Evolutionary conservation across 2,888 invertebrate genomes (phyloP), one percentile per base, ranked within the genome.

Genomic region (Listrodromus nycthemerus): DNA sequence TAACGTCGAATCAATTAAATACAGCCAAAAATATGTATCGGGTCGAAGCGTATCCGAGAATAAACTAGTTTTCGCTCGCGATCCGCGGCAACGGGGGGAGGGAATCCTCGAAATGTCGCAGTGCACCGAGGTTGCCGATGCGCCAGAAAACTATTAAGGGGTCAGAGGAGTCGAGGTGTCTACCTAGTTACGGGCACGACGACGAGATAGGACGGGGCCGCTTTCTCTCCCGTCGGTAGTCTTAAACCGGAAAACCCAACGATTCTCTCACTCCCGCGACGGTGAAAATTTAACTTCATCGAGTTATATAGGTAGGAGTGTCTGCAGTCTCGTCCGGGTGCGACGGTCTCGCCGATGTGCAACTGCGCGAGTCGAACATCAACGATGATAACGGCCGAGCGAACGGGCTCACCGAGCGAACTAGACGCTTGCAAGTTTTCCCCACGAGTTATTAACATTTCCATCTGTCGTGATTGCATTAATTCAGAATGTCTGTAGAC

Each of bases 371-470:
- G 45, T 73, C 76, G 55, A 78, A 58, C 67, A 66, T 78, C 58
- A 73, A 73, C 66, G 48, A 67, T 66, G 78, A 71, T 73, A 78
- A 78, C 82, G 65, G 33, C 65, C 33, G 27, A 37, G 24, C 13
- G 41, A 61, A 74, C 67, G 37, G 61, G 52, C 52, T 52, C 27
- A 58, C 33, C 37, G 71, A 76, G 66, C 48, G 79, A 65, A 65
- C 74, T 70, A 48, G n/a, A 13, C 41, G 30, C 21, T 27, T 8
- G 45, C 19, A 70, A 83, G 41, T 83, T 83, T 80, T 71, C 58
- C 48, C 19, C 24, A 33, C 55, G 50, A 76, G 65, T 75, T 79
- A 83, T 83, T 63, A 83, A 80, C 78, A 83, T 73, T 79, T 69
- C 74, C 79, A 69, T 52, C 73, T 70, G 52, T 75, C 27, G 45